Evolutionary conservation across 1,140 invertebrate genomes (phyloP).

Genomic region (Temnothorax nylanderi): DNA sequence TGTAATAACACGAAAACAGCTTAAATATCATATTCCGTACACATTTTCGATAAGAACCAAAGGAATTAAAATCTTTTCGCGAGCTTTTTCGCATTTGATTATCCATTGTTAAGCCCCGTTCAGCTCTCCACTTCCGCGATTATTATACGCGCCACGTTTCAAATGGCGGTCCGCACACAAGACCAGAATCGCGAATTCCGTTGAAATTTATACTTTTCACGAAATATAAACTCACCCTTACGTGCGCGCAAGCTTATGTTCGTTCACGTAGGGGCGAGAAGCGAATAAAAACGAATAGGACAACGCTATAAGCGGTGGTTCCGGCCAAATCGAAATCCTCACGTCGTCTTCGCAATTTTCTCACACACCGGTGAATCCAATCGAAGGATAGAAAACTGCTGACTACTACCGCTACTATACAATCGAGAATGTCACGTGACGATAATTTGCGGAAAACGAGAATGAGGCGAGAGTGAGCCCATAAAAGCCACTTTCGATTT

Average conservation of each 20-base stretch:
- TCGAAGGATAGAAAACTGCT: conserved; percentile 59
- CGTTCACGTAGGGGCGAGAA: not conserved
- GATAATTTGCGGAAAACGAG: conserved; percentile 49
- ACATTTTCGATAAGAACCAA: conserved; percentile 26
- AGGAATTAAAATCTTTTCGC: conserved; percentile 20
- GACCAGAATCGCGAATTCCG: not conserved
- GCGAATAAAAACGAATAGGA: conserved; percentile 58
- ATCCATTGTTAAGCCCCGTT: conserved; percentile 39
- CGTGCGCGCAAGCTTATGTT: conserved; percentile 30
- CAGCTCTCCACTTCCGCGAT: not conserved
- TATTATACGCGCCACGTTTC: conserved; percentile 64
- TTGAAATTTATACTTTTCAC: conserved; percentile 56
- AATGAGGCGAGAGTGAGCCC: not conserved
- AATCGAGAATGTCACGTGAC: conserved; percentile 6
- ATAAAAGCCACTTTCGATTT: conserved; percentile 48
- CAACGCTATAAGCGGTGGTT: conserved; percentile 58
- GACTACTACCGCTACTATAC: not conserved
- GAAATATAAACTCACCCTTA: conserved; percentile 55
- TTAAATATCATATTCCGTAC: conserved; percentile 17
- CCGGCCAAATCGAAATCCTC: conserved; percentile 46
- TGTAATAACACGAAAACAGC: not conserved
- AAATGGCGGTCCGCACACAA: conserved; percentile 35
- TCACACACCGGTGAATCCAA: not conserved
- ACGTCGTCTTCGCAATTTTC: conserved; percentile 33
- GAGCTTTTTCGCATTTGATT: conserved; percentile 9